Conservation (phyloP, 2,888 invertebrate species). For the Spodoptera picta region DNA sequence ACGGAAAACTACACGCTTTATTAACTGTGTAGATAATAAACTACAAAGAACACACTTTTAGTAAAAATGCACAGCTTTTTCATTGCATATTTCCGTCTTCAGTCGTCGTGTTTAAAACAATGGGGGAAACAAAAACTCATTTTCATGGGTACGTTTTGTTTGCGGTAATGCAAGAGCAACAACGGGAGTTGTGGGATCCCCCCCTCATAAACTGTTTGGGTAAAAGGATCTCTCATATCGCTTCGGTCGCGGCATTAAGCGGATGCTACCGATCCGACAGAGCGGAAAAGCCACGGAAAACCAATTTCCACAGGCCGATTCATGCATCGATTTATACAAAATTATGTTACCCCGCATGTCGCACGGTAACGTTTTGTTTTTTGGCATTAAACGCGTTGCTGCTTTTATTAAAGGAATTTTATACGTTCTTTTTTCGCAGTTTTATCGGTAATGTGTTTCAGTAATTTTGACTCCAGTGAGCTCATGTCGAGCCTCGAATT, state of each 20-base stretch:
- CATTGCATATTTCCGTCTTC: constrained; percentile 53
- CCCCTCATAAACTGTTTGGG: constrained; percentile 74
- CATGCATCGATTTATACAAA: constrained; percentile 57
- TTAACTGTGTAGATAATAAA: constrained; percentile 22
- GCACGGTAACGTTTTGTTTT: constrained; percentile 50
- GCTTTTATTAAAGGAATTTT: constrained; percentile 50
- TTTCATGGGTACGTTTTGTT: constrained; percentile 73
- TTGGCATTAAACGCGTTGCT: constrained; percentile 34
- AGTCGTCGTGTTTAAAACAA: constrained; percentile 62
- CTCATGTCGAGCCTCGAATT: constrained; percentile 18
- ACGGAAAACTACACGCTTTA: constrained; percentile 20
- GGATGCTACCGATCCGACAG: constrained; percentile 63
- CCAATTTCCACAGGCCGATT: constrained; percentile 67
- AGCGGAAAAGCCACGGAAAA: constrained; percentile 72
- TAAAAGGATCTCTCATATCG: constrained; percentile 69
- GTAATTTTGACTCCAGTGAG: constrained; percentile 14
- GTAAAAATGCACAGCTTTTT: constrained; percentile 48
- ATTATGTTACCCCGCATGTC: constrained; percentile 55
- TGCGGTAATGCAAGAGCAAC: constrained; percentile 77
- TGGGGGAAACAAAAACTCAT: constrained; percentile 70
- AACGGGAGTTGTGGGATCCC: constrained; percentile 65
- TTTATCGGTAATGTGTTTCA: constrained; percentile 32
- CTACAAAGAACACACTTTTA: constrained; percentile 27
- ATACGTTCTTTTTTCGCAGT: constrained; percentile 24
- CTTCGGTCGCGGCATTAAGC: constrained; percentile 67